These are phyloP conservation scores for Criorhina ranunculi DNA, from an alignment of 2,888 invertebrate genomes.

Conservation along the genomic window DNA sequence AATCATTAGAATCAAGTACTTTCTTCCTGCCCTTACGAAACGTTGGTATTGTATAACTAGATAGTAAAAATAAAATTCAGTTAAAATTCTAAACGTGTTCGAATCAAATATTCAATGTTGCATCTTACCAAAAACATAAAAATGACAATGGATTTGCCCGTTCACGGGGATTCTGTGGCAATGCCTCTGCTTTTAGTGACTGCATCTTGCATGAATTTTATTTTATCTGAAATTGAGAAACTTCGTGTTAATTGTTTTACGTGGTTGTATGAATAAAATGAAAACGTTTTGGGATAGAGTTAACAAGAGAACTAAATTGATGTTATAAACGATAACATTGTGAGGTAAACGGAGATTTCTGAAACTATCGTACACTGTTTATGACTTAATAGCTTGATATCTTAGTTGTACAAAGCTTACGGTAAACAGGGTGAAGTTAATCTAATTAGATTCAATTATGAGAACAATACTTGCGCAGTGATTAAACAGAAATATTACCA, in stretches of 20 bases:
- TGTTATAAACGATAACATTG: background rate
- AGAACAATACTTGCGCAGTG: no score
- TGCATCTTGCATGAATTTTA: constrained; percentile 79
- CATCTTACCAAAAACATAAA: constrained; percentile 86
- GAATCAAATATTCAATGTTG: background rate
- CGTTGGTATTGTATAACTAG: constrained; percentile 91
- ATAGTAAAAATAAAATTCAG: constrained; percentile 77
- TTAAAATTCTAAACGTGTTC: background rate
- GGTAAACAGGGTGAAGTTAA: no score
- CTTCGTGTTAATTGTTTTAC: no score
- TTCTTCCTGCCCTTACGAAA: constrained; percentile 91
- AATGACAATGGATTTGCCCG: constrained; percentile 87
- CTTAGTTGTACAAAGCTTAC: background rate
- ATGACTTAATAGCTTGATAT: background rate
- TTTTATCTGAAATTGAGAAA: constrained; percentile 31
- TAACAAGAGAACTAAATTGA: background rate
- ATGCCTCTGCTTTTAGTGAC: constrained; percentile 83
- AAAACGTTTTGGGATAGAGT: no score
- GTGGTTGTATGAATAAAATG: no score
- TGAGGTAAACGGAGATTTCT: background rate
- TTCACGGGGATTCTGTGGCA: constrained; percentile 86
- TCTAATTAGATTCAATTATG: no score
- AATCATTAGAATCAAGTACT: constrained; percentile 89
- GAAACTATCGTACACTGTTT: no score
- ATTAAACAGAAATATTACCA: no score